These are phyloP conservation scores for Prolemur simus DNA, from an alignment of 2,113 vertebrate genomes.

Conservation along the genomic window DNA sequence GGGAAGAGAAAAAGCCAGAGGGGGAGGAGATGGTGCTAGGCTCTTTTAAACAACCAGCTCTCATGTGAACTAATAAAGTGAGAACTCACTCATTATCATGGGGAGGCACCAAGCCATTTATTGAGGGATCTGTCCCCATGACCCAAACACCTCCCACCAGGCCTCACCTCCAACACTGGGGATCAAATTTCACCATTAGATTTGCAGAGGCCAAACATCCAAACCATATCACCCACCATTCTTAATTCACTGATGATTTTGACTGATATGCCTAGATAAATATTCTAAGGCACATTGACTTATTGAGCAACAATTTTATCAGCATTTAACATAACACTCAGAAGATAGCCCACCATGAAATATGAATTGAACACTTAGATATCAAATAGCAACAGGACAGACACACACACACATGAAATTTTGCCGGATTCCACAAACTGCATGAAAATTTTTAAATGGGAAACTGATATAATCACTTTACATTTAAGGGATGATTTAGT, in stretches of 20 bases:
- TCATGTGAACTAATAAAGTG: no score
- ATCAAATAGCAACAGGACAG: constrained; percentile 68
- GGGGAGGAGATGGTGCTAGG: no score
- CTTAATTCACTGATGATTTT: constrained; percentile 46
- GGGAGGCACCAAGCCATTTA: no score
- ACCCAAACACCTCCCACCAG: no score
- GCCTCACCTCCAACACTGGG: no score
- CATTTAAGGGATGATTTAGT: neutral
- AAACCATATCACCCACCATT: neutral
- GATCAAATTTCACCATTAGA: no score
- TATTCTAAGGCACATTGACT: constrained; percentile 44
- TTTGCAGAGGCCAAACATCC: no score
- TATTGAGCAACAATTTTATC: constrained; percentile 57
- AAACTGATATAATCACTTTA: neutral
- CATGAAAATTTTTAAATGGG: constrained; percentile 54
- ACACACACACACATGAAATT: neutral
- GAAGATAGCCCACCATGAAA: constrained; percentile 71
- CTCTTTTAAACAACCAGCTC: no score
- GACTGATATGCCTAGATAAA: constrained; percentile 38
- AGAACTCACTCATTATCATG: no score
- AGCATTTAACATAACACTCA: constrained; percentile 56
- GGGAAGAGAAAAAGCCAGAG: no score
- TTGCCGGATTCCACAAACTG: constrained; percentile 32
- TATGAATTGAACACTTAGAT: constrained; percentile 66
- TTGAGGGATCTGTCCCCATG: no score